These are phyloP conservation scores for Lacanobia oleracea DNA, from an alignment of 2,888 invertebrate genomes.

Conservation along the genomic window DNA sequence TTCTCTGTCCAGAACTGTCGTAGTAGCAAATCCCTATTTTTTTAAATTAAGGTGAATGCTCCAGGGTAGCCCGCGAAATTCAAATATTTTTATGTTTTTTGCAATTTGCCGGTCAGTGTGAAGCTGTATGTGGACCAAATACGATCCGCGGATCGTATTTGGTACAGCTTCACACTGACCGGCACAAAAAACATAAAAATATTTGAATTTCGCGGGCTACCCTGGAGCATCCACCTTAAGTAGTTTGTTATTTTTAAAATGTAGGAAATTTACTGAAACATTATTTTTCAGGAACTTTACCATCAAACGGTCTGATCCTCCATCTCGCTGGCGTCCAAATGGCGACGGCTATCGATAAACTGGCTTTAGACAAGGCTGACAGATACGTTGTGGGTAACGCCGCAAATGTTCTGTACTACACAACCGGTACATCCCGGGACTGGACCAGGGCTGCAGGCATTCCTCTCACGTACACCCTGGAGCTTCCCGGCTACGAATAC, in stretches of 20 bases:
- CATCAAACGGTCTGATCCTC: conserved; percentile 87
- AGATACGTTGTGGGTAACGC: conserved; percentile 91
- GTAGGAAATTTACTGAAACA: not conserved
- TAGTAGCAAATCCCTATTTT: not conserved
- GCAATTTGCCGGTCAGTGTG: too few species aligned
- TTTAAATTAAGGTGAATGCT: too few species aligned
- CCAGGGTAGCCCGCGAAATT: too few species aligned
- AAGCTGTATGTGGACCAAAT: too few species aligned
- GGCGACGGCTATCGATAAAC: conserved; percentile 83
- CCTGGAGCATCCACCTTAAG: too few species aligned
- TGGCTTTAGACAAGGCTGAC: conserved; percentile 81
- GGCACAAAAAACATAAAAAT: too few species aligned
- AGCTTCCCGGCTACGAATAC: conserved; percentile 91
- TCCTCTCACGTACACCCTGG: conserved; percentile 92
- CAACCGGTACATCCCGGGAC: conserved; percentile 93
- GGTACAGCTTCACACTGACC: too few species aligned
- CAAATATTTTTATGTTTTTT: too few species aligned
- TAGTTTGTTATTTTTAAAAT: not conserved
- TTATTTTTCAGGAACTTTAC: conserved; percentile 81
- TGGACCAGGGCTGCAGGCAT: conserved; percentile 91
- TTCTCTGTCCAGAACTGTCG: not conserved
- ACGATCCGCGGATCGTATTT: too few species aligned
- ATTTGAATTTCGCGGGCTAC: too few species aligned
- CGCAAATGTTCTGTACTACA: conserved; percentile 89
- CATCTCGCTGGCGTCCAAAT: conserved; percentile 83